These are phyloP conservation scores for Noturus placidus DNA, from an alignment of 2,113 vertebrate genomes.

Conservation along the genomic window DNA sequence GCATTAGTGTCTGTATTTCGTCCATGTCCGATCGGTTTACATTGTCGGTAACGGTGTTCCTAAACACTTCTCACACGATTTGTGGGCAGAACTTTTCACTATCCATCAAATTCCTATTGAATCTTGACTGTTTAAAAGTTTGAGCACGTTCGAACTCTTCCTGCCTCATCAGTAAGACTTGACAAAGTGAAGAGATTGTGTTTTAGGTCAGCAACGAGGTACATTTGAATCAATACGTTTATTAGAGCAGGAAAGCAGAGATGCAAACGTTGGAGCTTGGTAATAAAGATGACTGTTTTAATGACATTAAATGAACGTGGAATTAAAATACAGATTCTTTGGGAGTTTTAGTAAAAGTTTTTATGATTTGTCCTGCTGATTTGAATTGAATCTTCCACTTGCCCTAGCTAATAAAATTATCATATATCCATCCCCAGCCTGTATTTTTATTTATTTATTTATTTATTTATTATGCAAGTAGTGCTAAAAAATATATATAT, in stretches of 20 bases:
- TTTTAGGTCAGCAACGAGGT: neutral
- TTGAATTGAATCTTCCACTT: neutral
- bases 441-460: too few relatives aligned
- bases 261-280: neutral
- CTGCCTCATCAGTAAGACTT: neutral
- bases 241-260: neutral
- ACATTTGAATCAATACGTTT: neutral
- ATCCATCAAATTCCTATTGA: neutral
- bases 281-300: constrained; percentile 10
- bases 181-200: neutral
- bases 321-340: neutral
- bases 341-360: neutral
- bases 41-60: neutral
- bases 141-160: neutral
- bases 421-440: neutral
- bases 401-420: neutral
- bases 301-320: neutral
- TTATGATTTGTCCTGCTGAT: neutral
- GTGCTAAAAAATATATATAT: neutral
- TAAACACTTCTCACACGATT: neutral
- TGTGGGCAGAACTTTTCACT: neutral
- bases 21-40: neutral
- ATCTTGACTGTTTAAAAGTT: neutral
- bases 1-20: neutral
- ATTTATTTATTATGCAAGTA: neutral